Evolutionary conservation across 1,140 invertebrate genomes (phyloP), one percentile per base, ranked within the genome.

Genomic region (Ridgeia piscesae): DNA sequence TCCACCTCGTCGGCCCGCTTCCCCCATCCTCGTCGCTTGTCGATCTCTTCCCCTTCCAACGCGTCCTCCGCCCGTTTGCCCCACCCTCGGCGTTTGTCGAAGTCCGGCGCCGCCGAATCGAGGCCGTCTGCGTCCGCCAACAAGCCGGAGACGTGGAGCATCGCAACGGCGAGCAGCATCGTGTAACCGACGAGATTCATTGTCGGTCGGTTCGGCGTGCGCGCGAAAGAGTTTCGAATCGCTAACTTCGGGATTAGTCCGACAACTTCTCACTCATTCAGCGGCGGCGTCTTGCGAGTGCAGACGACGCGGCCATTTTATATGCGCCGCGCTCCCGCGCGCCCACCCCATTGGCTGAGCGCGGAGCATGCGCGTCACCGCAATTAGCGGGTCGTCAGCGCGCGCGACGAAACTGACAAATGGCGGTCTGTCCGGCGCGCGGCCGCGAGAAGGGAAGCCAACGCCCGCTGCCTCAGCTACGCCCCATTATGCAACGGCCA

Each of bases 21-120:
- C 11, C 91, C 91, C 91, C 91, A 92, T 11, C 91, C 91, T 89
- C 91, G 91, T 33, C 91, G 34, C 88, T 89, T 92, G 34, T 77
- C 91, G 21, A 92, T 11, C 34, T 92, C 91, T 21, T 33, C 34
- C 14, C 33, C 34, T 2, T 6, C 48, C 33, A 48, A 17, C 6
- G 34, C 91, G 50, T 33, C 34, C 33, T 21, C 48, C n/a, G 58
- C 14, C 91, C 91, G 50, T 33, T 92, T 92, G 14, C 91, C 91
- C 91, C 91, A 92, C 31, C 91, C 91, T 1, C 91, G 48, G 33
- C 91, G 42, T 42, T 92, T 92, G 48, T 92, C 91, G 33, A 88
- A 4, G 35, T 48, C 91, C 27, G 89, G 89, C n/a, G 35, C 58
- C 58, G 58, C 8, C 14, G 14, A 9, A 21, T 77, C 17, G 58